phyloP scores from a whole-genome alignment of 2,113 vertebrate genomes.

The Seriola dumerili region DNA sequence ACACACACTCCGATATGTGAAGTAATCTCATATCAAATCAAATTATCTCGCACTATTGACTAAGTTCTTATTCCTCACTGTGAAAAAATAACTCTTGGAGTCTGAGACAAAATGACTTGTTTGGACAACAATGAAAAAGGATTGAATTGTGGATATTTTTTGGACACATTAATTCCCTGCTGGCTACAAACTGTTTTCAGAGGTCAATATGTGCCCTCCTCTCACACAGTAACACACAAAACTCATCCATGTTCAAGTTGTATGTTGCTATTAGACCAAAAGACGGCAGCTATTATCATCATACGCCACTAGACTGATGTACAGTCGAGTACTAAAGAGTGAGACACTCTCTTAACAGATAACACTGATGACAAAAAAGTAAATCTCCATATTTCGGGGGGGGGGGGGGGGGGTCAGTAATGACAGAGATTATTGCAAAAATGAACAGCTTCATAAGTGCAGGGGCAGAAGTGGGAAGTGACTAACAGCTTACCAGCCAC shows the following conservation, averaged over 20 bases:
- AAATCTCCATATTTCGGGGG: conserved; percentile 24
- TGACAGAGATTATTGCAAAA: conserved; percentile 14
- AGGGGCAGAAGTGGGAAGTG: conserved; percentile 28
- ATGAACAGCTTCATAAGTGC: neutral
- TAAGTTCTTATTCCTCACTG: neutral
- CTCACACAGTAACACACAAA: neutral
- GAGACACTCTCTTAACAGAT: neutral
- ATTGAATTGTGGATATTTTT: neutral
- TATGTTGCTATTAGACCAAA: neutral
- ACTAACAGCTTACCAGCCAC: conserved; percentile 53
- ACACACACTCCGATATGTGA: neutral
- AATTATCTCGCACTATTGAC: neutral
- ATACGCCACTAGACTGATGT: neutral
- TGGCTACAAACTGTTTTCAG: conserved; percentile 1
- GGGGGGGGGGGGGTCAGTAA: conserved; percentile 13
- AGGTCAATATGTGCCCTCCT: neutral
- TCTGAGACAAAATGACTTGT: neutral
- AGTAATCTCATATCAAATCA: neutral
- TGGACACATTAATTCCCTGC: neutral
- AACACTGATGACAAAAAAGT: conserved; percentile 8
- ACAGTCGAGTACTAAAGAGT: neutral
- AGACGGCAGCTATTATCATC: neutral
- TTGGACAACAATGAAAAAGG: neutral
- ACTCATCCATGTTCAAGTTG: neutral
- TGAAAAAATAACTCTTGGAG: neutral